phyloP scores from a whole-genome alignment of 2,113 vertebrate genomes.

The Pterocles burchelli region DNA sequence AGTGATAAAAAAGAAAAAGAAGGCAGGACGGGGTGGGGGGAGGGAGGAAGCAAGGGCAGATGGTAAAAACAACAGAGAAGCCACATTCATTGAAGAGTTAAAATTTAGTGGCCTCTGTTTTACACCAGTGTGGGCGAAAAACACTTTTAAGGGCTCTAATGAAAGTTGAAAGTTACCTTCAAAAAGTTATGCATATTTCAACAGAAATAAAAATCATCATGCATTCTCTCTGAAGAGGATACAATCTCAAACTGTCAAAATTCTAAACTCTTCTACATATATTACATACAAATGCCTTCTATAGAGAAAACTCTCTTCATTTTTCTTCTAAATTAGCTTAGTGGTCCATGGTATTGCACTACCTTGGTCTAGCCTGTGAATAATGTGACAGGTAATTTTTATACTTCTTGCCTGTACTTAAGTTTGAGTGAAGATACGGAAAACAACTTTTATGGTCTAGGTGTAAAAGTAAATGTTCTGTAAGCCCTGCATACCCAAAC shows the following conservation, averaged over 20 bases:
- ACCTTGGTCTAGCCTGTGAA: constrained; percentile 62
- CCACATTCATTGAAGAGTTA: constrained; percentile 17
- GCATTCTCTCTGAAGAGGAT: constrained; percentile 77
- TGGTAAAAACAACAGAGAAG: not conserved
- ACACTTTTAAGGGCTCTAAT: constrained; percentile 68
- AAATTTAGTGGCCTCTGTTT: constrained; percentile 32
- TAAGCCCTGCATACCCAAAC: constrained; percentile 56
- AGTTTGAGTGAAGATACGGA: constrained; percentile 74
- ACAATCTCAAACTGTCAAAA: constrained; percentile 79
- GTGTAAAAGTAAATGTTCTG: constrained; percentile 84
- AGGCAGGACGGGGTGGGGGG: not conserved
- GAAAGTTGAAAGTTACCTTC: constrained; percentile 81
- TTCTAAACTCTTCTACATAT: constrained; percentile 73
- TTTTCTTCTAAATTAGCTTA: constrained; percentile 79
- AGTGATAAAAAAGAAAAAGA: not conserved
- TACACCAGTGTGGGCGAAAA: not conserved
- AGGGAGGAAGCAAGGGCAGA: not conserved
- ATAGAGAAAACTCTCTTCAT: constrained; percentile 61
- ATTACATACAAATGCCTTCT: constrained; percentile 74
- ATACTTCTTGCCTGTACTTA: constrained; percentile 68
- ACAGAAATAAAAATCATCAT: constrained; percentile 80
- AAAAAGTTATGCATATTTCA: constrained; percentile 79
- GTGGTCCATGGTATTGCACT: constrained; percentile 74
- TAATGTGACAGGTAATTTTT: constrained; percentile 78
- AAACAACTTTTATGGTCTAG: constrained; percentile 80